Conservation (phyloP, 2,888 invertebrate species). For the Cataglyphis altisquamis region DNA sequence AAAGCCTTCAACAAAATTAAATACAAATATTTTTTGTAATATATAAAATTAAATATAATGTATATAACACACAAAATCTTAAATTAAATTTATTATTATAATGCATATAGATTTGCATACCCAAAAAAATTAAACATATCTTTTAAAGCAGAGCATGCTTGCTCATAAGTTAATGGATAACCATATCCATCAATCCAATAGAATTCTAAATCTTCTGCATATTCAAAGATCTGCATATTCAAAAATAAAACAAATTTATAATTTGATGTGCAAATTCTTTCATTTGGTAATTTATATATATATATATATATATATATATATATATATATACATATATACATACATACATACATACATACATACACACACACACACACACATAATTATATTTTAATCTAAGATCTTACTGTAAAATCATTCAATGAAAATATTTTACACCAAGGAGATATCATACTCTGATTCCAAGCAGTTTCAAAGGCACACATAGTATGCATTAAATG, state of each 20-base stretch:
- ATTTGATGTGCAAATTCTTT: not conserved
- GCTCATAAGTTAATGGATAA: constrained; percentile 90
- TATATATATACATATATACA: too few species aligned
- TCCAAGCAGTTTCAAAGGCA: constrained; percentile 94
- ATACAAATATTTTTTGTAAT: too few species aligned
- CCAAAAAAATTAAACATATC: constrained; percentile 91
- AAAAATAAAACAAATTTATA: constrained; percentile 72
- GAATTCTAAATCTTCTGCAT: constrained; percentile 92
- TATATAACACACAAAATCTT: constrained; percentile 13
- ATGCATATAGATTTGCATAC: constrained; percentile 86
- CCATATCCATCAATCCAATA: constrained; percentile 95
- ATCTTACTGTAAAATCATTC: constrained; percentile 88
- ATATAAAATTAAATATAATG: not conserved
- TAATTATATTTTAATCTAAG: constrained; percentile 74
- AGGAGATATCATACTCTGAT: constrained; percentile 89
- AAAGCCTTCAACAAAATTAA: too few species aligned
- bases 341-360: too few species aligned
- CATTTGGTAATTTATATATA: not conserved
- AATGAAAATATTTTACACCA: constrained; percentile 93
- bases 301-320: too few species aligned
- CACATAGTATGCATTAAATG: constrained; percentile 91
- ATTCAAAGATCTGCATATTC: constrained; percentile 89
- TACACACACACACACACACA: constrained; percentile 3
- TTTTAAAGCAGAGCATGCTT: constrained; percentile 92
- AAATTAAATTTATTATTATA: not conserved